Evolutionary conservation across 37 sponge, comb jelly and placozoan genomes (phyloP), one percentile per base, ranked within the genome.

Genomic region (Oscarella lobularis): DNA sequence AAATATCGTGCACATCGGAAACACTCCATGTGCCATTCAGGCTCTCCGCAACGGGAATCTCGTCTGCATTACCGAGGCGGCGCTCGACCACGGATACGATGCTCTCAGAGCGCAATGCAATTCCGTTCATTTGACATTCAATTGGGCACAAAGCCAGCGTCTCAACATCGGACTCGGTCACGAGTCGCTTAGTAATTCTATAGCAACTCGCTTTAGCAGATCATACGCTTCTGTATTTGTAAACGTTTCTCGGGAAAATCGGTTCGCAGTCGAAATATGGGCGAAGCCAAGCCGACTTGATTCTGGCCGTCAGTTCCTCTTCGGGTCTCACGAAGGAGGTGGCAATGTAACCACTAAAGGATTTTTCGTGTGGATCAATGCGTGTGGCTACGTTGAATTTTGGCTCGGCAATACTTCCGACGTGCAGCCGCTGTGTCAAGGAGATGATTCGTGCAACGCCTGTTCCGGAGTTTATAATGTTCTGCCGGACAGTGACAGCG

Each of bases 81-180:
- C 81, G 36, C 14, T 38, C 14, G 81, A 85, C 36, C 88, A 87
- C 77, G 92, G 92, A 9, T 91, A 91, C 60, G 85, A 88, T 3
- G 79, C 88, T 0, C 14, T 91, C 34, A 81, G 87, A 0, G 0
- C 30, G 0, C 36, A 73, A 0, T 33, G 30, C 1, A 1, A 73
- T 1, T 72, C 88, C 3, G 40, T 84, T 35, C n/a, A n/a, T n/a
- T n/a, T n/a, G n/a, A n/a, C n/a, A n/a, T 83, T 79, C 27, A 87
- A 91, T 70, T 91, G 88, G 88, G n/a, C n/a, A n/a, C n/a, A n/a
- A n/a, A n/a, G n/a, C n/a, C n/a, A n/a, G n/a, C 85, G 86, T 39
- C 6, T 75, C 31, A 77, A 76, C 27, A 39, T 75, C 6, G 27
- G 38, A 31, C 41, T 48, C 20, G 6, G 54, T 76, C 65, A 81